A percentile compares a stretch with the other conserved stretches of the same genome.
Conservation (phyloP, 2,797 vertebrate genomes). For the Schizopygopsis malacanthus region DNA sequence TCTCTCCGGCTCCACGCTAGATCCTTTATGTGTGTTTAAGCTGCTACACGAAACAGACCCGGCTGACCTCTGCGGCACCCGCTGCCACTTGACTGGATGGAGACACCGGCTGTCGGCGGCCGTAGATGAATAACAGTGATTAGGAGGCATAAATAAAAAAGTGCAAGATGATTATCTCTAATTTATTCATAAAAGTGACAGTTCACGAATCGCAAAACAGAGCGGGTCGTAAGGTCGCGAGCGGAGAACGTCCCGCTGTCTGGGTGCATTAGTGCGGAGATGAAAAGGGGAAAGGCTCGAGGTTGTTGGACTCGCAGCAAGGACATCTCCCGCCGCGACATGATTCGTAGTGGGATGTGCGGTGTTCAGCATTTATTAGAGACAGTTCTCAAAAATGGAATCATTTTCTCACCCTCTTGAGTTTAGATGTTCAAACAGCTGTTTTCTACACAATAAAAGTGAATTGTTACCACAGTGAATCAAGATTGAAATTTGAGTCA, state of each 20-base stretch:
- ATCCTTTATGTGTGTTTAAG: conserved; percentile 74
- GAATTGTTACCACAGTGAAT: not conserved
- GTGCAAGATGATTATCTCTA: conserved; percentile 74
- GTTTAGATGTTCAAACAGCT: not conserved
- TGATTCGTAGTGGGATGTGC: conserved; percentile 33
- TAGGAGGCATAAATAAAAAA: conserved; percentile 77
- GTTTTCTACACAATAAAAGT: not conserved
- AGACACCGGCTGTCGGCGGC: conserved; percentile 69
- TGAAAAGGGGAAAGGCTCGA: conserved; percentile 55
- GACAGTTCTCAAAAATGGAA: not conserved
- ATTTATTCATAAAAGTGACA: conserved; percentile 82
- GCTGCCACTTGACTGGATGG: conserved; percentile 69
- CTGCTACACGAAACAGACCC: conserved; percentile 80
- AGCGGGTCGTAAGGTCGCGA: conserved; percentile 70
- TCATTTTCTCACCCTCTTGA: not conserved
- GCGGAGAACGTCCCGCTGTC: conserved; percentile 70
- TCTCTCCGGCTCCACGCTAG: conserved; percentile 73
- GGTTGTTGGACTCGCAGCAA: conserved; percentile 32
- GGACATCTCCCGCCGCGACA: conserved; percentile 31
- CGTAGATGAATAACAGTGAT: conserved; percentile 70
- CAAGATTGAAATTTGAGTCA: not conserved
- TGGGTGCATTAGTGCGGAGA: conserved; percentile 73
- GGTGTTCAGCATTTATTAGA: not conserved
- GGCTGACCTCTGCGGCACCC: conserved; percentile 77
- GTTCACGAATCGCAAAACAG: conserved; percentile 72